These are phyloP conservation scores for Lysandra coridon DNA, from an alignment of 2,888 invertebrate genomes.

Conservation along the genomic window DNA sequence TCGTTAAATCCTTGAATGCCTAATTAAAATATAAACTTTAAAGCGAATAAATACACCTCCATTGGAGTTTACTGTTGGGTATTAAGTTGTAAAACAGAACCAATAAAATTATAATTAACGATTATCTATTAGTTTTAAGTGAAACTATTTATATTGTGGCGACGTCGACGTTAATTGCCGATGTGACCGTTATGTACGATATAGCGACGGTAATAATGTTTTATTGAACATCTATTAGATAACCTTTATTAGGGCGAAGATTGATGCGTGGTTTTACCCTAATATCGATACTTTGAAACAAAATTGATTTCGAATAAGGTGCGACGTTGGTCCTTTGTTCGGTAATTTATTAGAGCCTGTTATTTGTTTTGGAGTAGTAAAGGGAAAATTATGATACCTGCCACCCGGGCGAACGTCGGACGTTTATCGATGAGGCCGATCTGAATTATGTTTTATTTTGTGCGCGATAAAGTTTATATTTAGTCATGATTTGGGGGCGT, in stretches of 20 bases:
- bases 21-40: conserved; percentile 9
- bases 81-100: conserved; percentile 45
- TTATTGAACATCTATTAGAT: conserved; percentile 18
- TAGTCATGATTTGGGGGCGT: conserved; percentile 30
- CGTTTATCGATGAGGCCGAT: conserved; percentile 35
- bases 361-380: conserved; percentile 72
- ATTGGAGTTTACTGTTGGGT: conserved; percentile 49
- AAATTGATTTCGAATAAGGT: conserved; percentile 69
- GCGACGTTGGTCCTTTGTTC: conserved; percentile 70
- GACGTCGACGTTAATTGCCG: conserved; percentile 21
- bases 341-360: conserved; percentile 67
- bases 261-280: conserved; percentile 36
- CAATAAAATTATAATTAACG: conserved; percentile 19
- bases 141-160: conserved; percentile 8
- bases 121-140: conserved; percentile 22
- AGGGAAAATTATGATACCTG: conserved; percentile 70
- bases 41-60: not conserved
- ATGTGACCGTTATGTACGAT: conserved; percentile 15
- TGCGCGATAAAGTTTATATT: conserved; percentile 42
- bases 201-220: conserved; percentile 24
- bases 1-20: not conserved
- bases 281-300: conserved; percentile 52
- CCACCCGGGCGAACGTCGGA: conserved; percentile 41
- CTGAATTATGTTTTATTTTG: conserved; percentile 44
- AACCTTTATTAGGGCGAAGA: conserved; percentile 15